Evolutionary conservation across 2,888 invertebrate genomes (phyloP).

Genomic region (Himalopsyche japonica): DNA sequence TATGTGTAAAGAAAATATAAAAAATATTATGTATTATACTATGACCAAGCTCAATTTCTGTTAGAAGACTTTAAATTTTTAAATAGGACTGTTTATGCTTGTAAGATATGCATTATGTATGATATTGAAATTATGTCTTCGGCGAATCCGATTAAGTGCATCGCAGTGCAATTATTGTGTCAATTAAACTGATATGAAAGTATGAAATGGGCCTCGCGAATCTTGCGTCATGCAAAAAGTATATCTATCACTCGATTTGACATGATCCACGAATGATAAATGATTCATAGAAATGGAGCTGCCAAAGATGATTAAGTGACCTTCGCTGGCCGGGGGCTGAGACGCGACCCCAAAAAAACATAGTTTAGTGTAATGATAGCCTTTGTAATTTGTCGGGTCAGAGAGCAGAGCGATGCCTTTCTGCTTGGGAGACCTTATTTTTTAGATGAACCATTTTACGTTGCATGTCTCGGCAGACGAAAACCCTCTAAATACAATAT

Average conservation of each 20-base stretch:
- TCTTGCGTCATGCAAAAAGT: slow-evolving; percentile 33
- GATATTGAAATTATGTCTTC: too few relatives aligned
- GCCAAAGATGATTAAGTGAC: slow-evolving; percentile 34
- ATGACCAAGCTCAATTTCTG: too few relatives aligned
- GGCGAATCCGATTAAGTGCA: too few relatives aligned
- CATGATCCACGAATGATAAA: slow-evolving; percentile 39
- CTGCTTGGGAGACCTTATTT: background rate
- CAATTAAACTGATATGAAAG: background rate
- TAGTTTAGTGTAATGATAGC: slow-evolving; percentile 36
- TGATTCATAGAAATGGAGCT: slow-evolving; percentile 39
- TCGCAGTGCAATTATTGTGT: background rate
- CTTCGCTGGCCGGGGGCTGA: slow-evolving; percentile 7
- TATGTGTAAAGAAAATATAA: too few relatives aligned
- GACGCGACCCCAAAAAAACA: slow-evolving; percentile 15
- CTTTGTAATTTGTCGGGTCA: slow-evolving; percentile 39
- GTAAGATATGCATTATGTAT: too few relatives aligned
- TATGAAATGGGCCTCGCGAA: background rate
- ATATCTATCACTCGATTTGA: slow-evolving; percentile 40
- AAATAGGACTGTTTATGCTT: too few relatives aligned
- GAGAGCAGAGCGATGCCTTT: slow-evolving; percentile 18
- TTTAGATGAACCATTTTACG: background rate
- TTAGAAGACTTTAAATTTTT: too few relatives aligned
- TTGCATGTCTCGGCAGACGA: background rate
- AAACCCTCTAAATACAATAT: background rate
- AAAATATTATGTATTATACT: too few relatives aligned